Conservation (phyloP, 2,888 invertebrate species). For the Xestobium rufovillosum region DNA sequence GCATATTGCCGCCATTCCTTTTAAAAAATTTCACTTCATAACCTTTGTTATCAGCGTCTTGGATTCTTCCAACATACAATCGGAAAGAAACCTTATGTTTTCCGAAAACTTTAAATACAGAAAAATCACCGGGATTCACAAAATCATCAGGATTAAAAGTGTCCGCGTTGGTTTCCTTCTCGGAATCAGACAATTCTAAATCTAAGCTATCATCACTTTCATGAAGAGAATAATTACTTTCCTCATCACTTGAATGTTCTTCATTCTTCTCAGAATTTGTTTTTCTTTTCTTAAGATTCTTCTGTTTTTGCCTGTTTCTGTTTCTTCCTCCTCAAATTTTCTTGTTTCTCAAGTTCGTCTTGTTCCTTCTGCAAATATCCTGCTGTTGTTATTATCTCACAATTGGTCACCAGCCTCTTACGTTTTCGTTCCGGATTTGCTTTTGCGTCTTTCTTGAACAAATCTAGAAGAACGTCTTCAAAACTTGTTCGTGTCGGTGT, state of each 20-base stretch:
- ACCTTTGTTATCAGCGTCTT: too few relatives aligned
- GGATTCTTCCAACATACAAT: too few relatives aligned
- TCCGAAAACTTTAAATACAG: too few relatives aligned
- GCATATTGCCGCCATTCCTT: too few relatives aligned
- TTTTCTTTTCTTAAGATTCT: conserved; percentile 4
- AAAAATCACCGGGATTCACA: conserved; percentile 6
- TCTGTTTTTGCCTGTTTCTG: conserved; percentile 3
- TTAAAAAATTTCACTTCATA: too few relatives aligned
- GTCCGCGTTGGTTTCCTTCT: conserved; percentile 3
- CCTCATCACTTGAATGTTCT: conserved; percentile 6
- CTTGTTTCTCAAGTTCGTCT: conserved; percentile 5
- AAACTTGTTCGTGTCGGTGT: conserved; percentile 10
- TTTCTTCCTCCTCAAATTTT: conserved; percentile 3
- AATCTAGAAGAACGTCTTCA: conserved; percentile 10
- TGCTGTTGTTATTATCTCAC: conserved; percentile 11
- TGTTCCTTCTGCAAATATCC: conserved; percentile 10
- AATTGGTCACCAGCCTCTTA: conserved; percentile 9
- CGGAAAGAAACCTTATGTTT: too few relatives aligned
- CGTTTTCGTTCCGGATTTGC: conserved; percentile 8
- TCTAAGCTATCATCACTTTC: conserved; percentile 9
- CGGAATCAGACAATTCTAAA: conserved; percentile 7
- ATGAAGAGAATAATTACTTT: conserved; percentile 10
- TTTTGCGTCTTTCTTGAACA: conserved; percentile 10
- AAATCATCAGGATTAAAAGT: too few relatives aligned
- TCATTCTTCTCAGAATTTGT: conserved; percentile 4